A percentile compares a stretch with the other conserved stretches of the same genome.
phyloP scores from a whole-genome alignment of 2,113 vertebrate species.

The Condylura cristata region DNA sequence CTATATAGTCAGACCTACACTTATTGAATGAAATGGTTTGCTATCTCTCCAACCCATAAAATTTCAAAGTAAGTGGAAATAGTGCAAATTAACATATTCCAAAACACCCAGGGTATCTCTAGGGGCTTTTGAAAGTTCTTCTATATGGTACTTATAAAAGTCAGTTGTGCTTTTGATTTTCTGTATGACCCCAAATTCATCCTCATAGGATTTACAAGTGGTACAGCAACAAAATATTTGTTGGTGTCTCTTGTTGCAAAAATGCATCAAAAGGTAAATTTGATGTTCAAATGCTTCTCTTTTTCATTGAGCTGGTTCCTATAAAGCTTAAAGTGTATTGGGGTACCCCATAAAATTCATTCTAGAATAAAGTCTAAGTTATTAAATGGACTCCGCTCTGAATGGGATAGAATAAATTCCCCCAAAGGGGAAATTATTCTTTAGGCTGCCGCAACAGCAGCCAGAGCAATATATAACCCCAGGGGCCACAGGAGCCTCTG shows the following conservation, averaged over 20 bases:
- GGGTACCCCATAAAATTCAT: slow-evolving; percentile 43
- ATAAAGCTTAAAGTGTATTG: neutral
- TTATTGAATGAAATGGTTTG: neutral
- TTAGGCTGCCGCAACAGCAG: slow-evolving; percentile 51
- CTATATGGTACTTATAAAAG: neutral
- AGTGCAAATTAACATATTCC: neutral
- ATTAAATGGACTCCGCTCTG: slow-evolving; percentile 65
- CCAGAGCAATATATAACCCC: slow-evolving; percentile 65
- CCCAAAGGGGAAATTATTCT: slow-evolving; percentile 70
- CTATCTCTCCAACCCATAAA: neutral
- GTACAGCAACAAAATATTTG: neutral
- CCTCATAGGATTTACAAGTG: neutral
- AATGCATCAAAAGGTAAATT: neutral
- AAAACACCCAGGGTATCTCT: neutral
- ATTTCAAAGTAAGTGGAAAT: neutral
- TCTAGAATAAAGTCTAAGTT: slow-evolving; percentile 69
- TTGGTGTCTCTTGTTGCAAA: neutral
- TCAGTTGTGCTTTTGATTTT: neutral
- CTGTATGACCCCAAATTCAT: neutral
- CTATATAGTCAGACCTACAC: neutral
- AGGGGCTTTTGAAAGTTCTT: neutral
- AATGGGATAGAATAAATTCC: slow-evolving; percentile 70
- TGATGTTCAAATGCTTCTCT: neutral
- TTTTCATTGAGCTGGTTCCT: neutral
- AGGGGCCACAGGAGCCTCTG: slow-evolving; percentile 44